These are phyloP conservation scores for Oreochromis tanganicae DNA, from an alignment of 2,113 vertebrate genomes.

Conservation along the genomic window DNA sequence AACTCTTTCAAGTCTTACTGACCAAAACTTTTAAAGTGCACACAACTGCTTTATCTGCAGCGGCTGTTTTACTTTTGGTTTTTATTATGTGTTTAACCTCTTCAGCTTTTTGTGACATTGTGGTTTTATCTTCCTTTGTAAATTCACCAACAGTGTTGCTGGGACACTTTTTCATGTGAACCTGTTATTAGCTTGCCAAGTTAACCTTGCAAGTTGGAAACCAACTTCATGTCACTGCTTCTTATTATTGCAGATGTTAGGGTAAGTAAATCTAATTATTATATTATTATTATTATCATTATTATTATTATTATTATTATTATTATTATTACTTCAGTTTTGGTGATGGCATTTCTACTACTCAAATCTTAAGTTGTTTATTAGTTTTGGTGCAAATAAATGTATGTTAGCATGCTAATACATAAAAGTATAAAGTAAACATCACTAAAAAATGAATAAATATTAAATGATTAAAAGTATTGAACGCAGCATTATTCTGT, in stretches of 20 bases:
- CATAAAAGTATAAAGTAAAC: neutral
- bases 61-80: rapidly evolving
- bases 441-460: rapidly evolving
- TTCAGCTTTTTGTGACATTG: neutral
- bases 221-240: neutral
- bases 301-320: too few relatives aligned
- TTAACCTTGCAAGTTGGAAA: rapidly evolving
- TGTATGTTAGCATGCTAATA: neutral
- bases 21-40: neutral
- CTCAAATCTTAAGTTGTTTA: rapidly evolving
- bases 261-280: neutral
- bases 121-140: neutral
- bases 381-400: rapidly evolving
- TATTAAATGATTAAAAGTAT: neutral
- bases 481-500: neutral
- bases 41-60: rapidly evolving
- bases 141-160: rapidly evolving
- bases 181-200: neutral
- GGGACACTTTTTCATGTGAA: rapidly evolving
- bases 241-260: rapidly evolving
- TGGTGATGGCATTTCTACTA: rapidly evolving
- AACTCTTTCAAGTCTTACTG: rapidly evolving
- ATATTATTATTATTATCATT: too few relatives aligned
- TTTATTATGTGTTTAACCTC: neutral
- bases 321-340: rapidly evolving